Conservation (phyloP, 2,888 invertebrate genomes). For the Brachyptera putata region DNA sequence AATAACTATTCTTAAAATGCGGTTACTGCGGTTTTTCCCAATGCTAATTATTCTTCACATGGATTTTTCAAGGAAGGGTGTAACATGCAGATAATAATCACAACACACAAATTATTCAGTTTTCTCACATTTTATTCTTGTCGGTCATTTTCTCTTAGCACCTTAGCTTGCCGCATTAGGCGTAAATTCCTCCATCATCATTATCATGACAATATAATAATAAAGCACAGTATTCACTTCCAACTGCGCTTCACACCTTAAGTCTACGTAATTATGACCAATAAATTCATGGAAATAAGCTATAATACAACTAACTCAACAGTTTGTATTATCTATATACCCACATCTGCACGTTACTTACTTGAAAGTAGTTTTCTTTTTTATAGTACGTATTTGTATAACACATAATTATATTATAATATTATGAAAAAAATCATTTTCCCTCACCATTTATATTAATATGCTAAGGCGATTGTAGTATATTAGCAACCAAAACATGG, state of each 20-base stretch:
- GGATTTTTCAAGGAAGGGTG: no score
- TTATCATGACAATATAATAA: not conserved
- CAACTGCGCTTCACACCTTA: not conserved
- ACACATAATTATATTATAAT: not conserved
- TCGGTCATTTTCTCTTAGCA: not conserved
- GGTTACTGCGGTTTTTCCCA: no score
- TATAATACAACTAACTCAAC: no score
- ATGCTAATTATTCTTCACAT: no score
- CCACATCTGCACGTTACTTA: no score
- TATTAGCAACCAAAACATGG: not conserved
- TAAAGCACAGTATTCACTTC: not conserved
- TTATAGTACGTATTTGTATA: not conserved
- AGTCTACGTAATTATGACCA: no score
- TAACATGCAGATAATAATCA: no score
- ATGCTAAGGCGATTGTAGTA: slow-evolving; percentile 30
- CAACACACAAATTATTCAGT: no score
- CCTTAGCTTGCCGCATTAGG: not conserved
- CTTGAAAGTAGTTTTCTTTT: not conserved
- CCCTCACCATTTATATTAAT: slow-evolving; percentile 32
- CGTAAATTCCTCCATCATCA: not conserved
- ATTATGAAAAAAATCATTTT: slow-evolving; percentile 26
- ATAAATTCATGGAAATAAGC: no score
- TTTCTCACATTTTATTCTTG: not conserved
- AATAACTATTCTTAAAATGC: no score
- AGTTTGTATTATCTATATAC: no score